Percentiles rank a stretch among this genome's conserved stretches.
phyloP scores from a whole-genome alignment of 2,888 invertebrate genomes.

The Orthonychiurus folsomi region DNA sequence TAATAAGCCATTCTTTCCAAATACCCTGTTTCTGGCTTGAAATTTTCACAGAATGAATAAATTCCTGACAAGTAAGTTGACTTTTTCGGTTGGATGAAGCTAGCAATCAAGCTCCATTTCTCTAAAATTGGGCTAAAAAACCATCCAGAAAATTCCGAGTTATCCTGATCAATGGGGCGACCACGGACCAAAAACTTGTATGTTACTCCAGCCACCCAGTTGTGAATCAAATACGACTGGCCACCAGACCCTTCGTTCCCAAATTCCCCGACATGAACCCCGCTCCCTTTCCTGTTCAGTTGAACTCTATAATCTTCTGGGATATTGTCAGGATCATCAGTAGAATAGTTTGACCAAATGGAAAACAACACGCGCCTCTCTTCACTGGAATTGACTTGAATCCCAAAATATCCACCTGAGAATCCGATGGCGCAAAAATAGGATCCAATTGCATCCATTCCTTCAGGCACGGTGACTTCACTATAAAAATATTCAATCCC shows the following conservation, averaged over 20 bases:
- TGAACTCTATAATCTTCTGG: constrained; percentile 33
- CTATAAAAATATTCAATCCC: constrained; percentile 34
- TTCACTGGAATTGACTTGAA: constrained; percentile 29
- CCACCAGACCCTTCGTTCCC: constrained; percentile 37
- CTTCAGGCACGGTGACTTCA: constrained; percentile 30
- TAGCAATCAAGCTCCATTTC: constrained; percentile 29
- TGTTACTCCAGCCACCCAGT: constrained; percentile 28
- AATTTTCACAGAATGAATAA: constrained; percentile 36
- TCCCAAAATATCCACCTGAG: constrained; percentile 36
- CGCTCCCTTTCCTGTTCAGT: constrained; percentile 24
- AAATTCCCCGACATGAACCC: constrained; percentile 30
- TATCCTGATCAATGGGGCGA: constrained; percentile 20
- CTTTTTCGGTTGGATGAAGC: constrained; percentile 30
- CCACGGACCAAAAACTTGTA: constrained; percentile 30
- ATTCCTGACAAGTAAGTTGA: constrained; percentile 17
- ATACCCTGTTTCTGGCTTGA: constrained; percentile 30
- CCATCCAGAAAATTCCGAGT: constrained; percentile 34
- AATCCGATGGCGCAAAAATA: constrained; percentile 34
- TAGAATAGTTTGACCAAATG: constrained; percentile 31
- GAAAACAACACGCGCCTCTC: constrained; percentile 34
- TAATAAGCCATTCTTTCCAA: constrained; percentile 25
- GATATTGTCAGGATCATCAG: constrained; percentile 29
- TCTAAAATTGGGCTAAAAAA: constrained; percentile 20
- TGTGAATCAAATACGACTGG: constrained; percentile 29
- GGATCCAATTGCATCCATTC: constrained; percentile 28